Evolutionary conservation across 2,888 invertebrate species (phyloP), one percentile per base, ranked within the genome.

Genomic region (Luperina nickerlii): DNA sequence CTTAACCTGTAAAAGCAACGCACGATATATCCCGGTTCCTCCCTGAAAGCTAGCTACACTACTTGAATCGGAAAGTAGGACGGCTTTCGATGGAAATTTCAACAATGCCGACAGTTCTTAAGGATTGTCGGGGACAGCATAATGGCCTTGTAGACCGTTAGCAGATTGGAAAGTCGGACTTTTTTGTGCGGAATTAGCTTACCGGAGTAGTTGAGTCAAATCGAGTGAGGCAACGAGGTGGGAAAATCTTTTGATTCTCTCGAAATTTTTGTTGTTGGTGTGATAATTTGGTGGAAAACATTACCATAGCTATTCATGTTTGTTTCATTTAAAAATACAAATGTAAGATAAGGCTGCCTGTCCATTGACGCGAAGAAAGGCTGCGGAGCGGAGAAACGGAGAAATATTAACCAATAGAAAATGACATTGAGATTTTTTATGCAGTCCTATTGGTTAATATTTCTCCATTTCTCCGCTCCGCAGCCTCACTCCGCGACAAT

Each of bases 81-180:
- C 87, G 66, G 78, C 83, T 87, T 86, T 82, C 86, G 89, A 88
- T 89, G 81, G 74, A 88, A 82, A 87, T 81, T 79, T 75, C 83
- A 84, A 88, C 89, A 89, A 88, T 88, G 74, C 83, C 42, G 80
- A 79, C 80, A 79, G 86, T 83, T 87, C 89, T 85, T 79, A 76
- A 83, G 81, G 79, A 87, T 89, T 85, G 87, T 84, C 71, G 60
- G 74, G 76, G 80, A 85, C 83, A 87, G 80, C 73, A 83, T 89
- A 84, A 86, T 89, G 73, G 81, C 68, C 68, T 62, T 81, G 76
- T 84, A 77, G 65, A 74, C 86, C 24, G 84, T 70, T 84, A 83
- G 79, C 54, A 76, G 84, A 89, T 86, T 82, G 88, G 77, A 86
- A 87, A 85, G 74, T 75, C 74, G 63, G 27, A 82, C n/a, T 80